Base-by-base conservation (phyloP, 2,113 vertebrate genomes). In the Marmota monax region DNA sequence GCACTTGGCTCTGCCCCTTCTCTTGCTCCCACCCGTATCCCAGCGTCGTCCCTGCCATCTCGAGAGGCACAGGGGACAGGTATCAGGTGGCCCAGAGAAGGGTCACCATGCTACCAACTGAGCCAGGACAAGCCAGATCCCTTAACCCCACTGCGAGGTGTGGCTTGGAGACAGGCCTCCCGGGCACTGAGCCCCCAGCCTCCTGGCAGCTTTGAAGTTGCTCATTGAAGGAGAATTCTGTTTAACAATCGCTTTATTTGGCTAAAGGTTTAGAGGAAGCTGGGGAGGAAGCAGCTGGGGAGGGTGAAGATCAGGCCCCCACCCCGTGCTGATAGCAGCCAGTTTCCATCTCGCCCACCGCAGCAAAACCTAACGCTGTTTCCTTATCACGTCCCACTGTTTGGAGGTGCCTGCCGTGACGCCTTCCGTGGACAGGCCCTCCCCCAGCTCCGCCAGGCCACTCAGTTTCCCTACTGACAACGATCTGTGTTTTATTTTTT, bases 361-460 rank as follows among this genome's bases (percentile, higher is more conserved):
- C 34, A n/a, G 48, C 14, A 13, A 34, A 87, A 34, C 65, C 61
- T 3, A 29, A 4, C 0, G 37, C 74, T 20, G 2, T 25, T 51
- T 67, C 72, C 25, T n/a, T 37, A 1, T 22, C 18, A 0, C 0
- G 0, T 42, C n/a, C 29, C 7, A 4, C 20, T 7, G 23, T 29
- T 12, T 58, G 29, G 34, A 51, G 67, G 27, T 3, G 25, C 25
- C 34, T 51, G 51, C 25, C 45, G 1, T 27, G 69, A 42, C 45
- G 39, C 20, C 48, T 32, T 58, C 13, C 63, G 18, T 0, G 12
- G 69, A 11, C 77, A 37, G 70, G 77, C 17, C 16, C 48, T 17
- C 69, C 74, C 39, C 67, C 32, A 56, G n/a, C 42, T 51, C 45
- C n/a, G 18, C 8, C 2, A 27, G 45, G 65, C 56, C 18, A 17